Base-by-base conservation (phyloP, 1,140 invertebrate genomes). In the Hycleus cichorii region DNA sequence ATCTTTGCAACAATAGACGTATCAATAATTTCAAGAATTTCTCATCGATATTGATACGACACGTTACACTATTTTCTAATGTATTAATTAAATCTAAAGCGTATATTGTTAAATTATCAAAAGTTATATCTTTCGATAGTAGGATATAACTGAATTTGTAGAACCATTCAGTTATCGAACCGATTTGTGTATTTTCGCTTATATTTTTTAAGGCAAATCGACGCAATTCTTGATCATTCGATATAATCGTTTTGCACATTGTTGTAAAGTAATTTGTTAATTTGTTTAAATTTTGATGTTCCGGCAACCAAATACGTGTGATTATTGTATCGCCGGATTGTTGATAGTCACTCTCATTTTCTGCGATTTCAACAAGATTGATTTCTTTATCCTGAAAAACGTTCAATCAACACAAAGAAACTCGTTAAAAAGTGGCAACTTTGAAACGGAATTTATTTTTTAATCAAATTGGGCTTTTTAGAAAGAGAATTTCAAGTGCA, bases 81-180 rank as follows among this genome's bases (percentile, higher is more conserved):
- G 63, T 60, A 47, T 66, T 58, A 9, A 73, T 63, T 11, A 73
- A 53, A 57, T 66, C 57, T 45, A 73, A 60, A 2, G 68, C 69
- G 38, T 60, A 47, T 27, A 67, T 46, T 8, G 70, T 70, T 8
- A 72, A 57, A 39, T 49, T 62, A 58, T 69, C 65, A 53, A 70
- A 72, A 7, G 65, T 69, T 38, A 69, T 61, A 58, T 73, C 64
- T 57, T 69, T 71, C 40, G 64, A 66, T 6, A 73, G 54, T 24
- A 73, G 47, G 9, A 71, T 66, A 53, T 72, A 73, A 26, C 60
- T 63, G 64, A 73, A 73, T 57, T 71, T 60, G 63, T 73, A 73
- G 57, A 73, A 72, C 70, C 69, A 72, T 43, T 71, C 60, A 10
- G 63, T 66, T 40, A 73, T 69, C 9, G 69, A 67, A 4, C 69